Percentiles rank a stretch among this genome's conserved stretches.
Conservation (phyloP, 2,888 invertebrate genomes). For the Drosophila demipolita region DNA sequence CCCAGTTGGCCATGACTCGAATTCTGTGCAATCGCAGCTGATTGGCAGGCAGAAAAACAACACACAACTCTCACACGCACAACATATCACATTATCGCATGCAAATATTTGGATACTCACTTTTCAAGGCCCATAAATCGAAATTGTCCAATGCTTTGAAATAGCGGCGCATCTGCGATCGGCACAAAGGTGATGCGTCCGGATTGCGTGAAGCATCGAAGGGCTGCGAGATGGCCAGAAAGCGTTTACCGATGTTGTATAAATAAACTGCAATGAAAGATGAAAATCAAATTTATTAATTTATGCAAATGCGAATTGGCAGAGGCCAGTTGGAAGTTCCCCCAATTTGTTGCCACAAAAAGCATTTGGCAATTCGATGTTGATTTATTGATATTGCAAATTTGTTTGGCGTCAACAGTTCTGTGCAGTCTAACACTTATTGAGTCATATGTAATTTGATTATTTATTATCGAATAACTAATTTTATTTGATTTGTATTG, state of each 20-base stretch:
- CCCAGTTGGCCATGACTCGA: conserved; percentile 77
- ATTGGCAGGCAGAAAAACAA: conserved; percentile 5
- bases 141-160: conserved; percentile 81
- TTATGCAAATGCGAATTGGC: neutral
- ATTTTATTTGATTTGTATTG: neutral
- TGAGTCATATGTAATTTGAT: neutral
- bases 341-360: neutral
- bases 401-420: neutral
- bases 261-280: conserved; percentile 75
- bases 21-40: conserved; percentile 43
- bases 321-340: neutral
- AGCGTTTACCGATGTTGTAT: conserved; percentile 78
- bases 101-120: conserved; percentile 72
- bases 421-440: neutral
- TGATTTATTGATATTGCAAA: neutral
- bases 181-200: conserved; percentile 76
- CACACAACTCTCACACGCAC: conserved; percentile 5
- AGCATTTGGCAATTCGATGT: neutral
- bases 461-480: neutral
- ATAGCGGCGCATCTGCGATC: conserved; percentile 78
- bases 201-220: conserved; percentile 82
- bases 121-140: conserved; percentile 84
- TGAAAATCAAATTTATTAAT: neutral
- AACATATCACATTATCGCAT: neutral
- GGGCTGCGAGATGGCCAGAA: conserved; percentile 79